These are phyloP conservation scores for Drosophila sproati DNA, from an alignment of 1,140 invertebrate genomes.

Conservation along the genomic window DNA sequence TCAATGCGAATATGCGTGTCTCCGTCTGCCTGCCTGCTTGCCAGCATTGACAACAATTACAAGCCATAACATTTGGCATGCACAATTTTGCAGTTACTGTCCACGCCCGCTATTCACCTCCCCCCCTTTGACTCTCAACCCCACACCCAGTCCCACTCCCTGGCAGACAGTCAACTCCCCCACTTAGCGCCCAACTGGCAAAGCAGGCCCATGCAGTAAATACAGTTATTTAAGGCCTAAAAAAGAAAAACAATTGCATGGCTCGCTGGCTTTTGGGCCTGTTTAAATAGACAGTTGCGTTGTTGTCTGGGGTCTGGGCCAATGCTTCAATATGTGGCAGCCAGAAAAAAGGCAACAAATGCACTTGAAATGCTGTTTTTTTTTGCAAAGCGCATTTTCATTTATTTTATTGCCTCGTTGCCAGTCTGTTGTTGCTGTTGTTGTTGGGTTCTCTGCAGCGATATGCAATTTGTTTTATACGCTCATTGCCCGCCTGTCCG, in stretches of 20 bases:
- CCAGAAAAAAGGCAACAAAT: slow-evolving; percentile 30
- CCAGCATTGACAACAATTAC: slow-evolving; percentile 67
- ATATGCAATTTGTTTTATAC: slow-evolving; percentile 77
- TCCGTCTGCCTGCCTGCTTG: slow-evolving; percentile 14
- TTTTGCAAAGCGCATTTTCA: slow-evolving; percentile 59
- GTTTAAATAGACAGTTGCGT: slow-evolving; percentile 69
- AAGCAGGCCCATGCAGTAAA: slow-evolving; percentile 55
- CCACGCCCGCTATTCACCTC: not conserved
- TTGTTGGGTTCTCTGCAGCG: slow-evolving; percentile 46
- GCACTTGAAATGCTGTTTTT: slow-evolving; percentile 72
- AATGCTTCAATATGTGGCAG: slow-evolving; percentile 8
- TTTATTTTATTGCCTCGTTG: slow-evolving; percentile 64
- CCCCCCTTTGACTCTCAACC: not conserved
- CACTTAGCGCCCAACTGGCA: not conserved
- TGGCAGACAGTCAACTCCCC: not conserved
- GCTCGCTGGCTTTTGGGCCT: slow-evolving; percentile 65
- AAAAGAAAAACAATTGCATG: slow-evolving; percentile 63
- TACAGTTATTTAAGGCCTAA: slow-evolving; percentile 75
- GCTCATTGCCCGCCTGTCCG: slow-evolving; percentile 61
- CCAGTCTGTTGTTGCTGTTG: slow-evolving; percentile 26
- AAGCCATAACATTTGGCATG: slow-evolving; percentile 68
- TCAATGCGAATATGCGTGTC: slow-evolving; percentile 52
- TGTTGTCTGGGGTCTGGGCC: slow-evolving; percentile 32
- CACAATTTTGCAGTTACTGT: slow-evolving; percentile 34
- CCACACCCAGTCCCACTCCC: not conserved